A percentile compares a stretch with the other conserved stretches of the same genome.
phyloP scores from a whole-genome alignment of 37 sponge, comb jelly and placozoan species.

The Amphimedon queenslandica region DNA sequence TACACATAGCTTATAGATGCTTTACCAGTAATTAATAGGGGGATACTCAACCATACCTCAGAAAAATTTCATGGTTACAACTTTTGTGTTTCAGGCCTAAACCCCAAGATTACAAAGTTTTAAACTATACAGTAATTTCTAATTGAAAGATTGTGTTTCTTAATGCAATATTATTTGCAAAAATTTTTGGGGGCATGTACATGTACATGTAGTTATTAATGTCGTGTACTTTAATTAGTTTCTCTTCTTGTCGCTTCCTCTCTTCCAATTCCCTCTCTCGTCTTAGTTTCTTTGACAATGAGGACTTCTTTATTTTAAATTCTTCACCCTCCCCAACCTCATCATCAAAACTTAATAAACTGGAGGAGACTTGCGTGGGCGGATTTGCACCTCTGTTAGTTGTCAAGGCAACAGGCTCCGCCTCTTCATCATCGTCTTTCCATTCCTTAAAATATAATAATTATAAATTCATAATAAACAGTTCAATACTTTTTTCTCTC shows the following conservation, averaged over 20 bases:
- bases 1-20: no score
- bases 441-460: not conserved
- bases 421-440: not conserved
- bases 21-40: no score
- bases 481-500: not conserved
- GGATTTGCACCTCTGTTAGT: not conserved
- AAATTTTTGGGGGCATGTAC: no score
- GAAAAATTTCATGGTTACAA: no score
- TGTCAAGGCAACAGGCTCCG: not conserved
- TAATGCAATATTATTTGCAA: no score
- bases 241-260: not conserved
- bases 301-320: conserved; percentile 55
- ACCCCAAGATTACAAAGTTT: no score
- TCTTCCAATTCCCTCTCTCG: conserved; percentile 28
- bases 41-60: no score
- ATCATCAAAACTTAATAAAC: conserved; percentile 58
- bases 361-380: not conserved
- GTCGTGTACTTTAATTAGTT: not conserved
- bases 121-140: no score
- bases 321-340: conserved; percentile 36
- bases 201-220: no score
- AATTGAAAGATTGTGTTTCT: no score
- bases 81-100: no score
- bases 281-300: conserved; percentile 12
- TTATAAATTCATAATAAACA: not conserved